Percentiles rank a stretch among this genome's conserved stretches.
These are phyloP conservation scores for Platerodrilus igneus DNA, from an alignment of 2,888 invertebrate species.

Conservation along the genomic window DNA sequence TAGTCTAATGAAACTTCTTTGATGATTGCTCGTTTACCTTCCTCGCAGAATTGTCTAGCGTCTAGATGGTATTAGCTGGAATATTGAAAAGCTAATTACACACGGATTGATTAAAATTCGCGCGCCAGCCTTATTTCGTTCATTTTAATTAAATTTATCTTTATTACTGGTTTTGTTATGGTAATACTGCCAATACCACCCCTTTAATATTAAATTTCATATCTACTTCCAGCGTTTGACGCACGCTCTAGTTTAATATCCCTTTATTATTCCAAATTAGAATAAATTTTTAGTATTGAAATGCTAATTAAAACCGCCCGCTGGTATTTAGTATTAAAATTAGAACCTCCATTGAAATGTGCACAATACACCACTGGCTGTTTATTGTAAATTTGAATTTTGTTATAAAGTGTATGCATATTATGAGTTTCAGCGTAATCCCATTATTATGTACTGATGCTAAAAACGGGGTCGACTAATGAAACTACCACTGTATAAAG, in stretches of 20 bases:
- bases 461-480: no score
- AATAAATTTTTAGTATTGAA: no score
- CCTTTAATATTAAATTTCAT: conserved; percentile 15
- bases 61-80: conserved; percentile 29
- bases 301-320: no score
- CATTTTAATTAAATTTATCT: conserved; percentile 23
- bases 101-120: conserved; percentile 32
- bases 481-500: no score
- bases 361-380: no score
- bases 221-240: conserved; percentile 10
- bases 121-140: no score
- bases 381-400: no score
- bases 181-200: conserved; percentile 15
- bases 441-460: no score
- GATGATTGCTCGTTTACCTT: conserved; percentile 37
- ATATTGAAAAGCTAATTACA: conserved; percentile 37
- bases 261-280: conserved; percentile 14
- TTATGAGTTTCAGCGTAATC: no score
- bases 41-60: conserved; percentile 31
- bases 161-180: conserved; percentile 22
- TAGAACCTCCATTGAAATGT: no score
- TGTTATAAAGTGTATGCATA: no score
- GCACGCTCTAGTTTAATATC: conserved; percentile 13
- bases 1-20: conserved; percentile 42
- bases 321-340: no score